Evolutionary conservation across 2,113 vertebrate genomes (phyloP).

Genomic region (Globicephala melas): DNA sequence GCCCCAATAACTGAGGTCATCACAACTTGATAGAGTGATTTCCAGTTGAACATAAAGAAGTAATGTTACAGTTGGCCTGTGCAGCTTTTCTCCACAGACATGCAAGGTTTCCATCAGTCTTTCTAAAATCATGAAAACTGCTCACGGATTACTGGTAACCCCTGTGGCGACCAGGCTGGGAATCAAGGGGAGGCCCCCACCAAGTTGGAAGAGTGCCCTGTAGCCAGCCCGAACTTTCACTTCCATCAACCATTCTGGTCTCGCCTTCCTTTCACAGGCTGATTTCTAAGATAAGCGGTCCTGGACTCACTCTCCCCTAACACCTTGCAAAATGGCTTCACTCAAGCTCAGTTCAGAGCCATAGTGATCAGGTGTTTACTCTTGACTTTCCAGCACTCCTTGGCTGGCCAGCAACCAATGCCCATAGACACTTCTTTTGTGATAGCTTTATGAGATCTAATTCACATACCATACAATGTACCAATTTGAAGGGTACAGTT

Average conservation of each 20-base stretch:
- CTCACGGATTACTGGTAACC: background rate
- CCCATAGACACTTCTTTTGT: background rate
- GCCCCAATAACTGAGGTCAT: background rate
- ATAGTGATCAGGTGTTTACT: background rate
- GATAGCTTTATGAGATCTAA: background rate
- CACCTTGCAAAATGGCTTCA: background rate
- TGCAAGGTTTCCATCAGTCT: background rate
- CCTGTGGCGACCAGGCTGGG: background rate
- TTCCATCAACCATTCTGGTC: background rate
- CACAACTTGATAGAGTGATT: background rate
- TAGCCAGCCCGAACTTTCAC: background rate
- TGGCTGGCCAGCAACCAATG: background rate
- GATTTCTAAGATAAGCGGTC: background rate
- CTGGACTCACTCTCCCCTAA: background rate
- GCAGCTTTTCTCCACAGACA: background rate
- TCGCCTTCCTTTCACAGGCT: background rate
- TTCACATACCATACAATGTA: background rate
- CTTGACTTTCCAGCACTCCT: background rate
- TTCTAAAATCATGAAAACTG: background rate
- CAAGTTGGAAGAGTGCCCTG: background rate
- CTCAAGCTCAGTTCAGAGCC: background rate
- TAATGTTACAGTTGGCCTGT: background rate
- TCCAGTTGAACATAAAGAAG: background rate
- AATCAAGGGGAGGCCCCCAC: background rate
- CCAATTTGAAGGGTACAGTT: background rate